Conservation (phyloP, 2,797 vertebrate genomes). For the Hirundo rustica region DNA sequence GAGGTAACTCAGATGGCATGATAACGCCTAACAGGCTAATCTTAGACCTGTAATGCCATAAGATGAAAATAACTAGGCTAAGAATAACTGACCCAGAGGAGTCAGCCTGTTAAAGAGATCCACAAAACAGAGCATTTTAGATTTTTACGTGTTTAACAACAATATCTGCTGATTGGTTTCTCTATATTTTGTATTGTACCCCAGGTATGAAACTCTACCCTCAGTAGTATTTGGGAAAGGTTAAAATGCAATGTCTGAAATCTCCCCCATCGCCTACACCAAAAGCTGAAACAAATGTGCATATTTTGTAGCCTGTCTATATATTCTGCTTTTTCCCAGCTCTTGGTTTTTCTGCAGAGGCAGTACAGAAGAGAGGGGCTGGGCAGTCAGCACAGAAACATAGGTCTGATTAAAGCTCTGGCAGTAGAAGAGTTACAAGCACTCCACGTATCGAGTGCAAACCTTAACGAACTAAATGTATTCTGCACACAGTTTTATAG, state of each 20-base stretch:
- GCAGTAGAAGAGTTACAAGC: neutral
- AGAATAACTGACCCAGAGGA: constrained; percentile 99
- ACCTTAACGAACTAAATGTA: neutral
- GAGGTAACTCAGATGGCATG: constrained; percentile 92
- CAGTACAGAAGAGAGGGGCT: neutral
- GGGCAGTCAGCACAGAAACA: neutral
- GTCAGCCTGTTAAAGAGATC: constrained; percentile 78
- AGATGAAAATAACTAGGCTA: constrained; percentile 97
- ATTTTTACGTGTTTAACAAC: constrained; percentile 60
- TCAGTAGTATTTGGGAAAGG: neutral
- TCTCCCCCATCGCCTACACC: neutral
- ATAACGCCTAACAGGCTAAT: constrained; percentile 97
- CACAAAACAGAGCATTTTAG: constrained; percentile 55
- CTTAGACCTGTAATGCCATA: constrained; percentile 97
- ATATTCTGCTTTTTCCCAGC: neutral
- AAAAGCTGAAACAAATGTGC: neutral
- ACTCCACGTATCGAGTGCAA: neutral
- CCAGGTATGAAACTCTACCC: neutral
- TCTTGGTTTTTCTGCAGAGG: neutral
- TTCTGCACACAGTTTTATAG: neutral
- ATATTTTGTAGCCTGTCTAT: neutral
- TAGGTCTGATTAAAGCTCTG: neutral
- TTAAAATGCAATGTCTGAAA: neutral
- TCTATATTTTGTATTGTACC: neutral
- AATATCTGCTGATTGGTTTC: neutral